Evolutionary conservation across 2,888 invertebrate genomes (phyloP), one percentile per base, ranked within the genome.

Genomic region (Polymixis flavicincta): DNA sequence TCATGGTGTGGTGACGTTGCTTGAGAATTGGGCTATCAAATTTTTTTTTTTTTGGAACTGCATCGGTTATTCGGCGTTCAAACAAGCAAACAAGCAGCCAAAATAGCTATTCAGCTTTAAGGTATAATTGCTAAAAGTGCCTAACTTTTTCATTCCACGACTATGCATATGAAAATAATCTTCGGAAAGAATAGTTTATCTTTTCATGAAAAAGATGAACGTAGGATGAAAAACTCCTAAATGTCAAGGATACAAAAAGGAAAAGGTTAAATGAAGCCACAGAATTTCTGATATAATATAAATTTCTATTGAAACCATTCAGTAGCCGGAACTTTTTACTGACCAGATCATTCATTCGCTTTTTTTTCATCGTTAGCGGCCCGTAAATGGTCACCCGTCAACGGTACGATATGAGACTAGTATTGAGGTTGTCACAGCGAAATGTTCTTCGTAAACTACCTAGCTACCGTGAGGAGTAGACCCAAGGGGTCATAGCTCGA

Each of bases 211-310:
- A 25, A 61, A 42, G 69, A 48, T 63, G 42, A 42, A 77, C 42
- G 54, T 55, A 13, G 48, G 54, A 55, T 45, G 42, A 45, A 63
- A 76, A 71, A 55, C 52, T 57, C 45, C 37, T 76, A 54, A 63
- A 78, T 76, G 61, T 57, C 68, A 82, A 83, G 74, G 78, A 73
- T 77, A 79, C 55, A 72, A 69, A 73, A 71, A 37, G 59, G 71
- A 65, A 60, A 83, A 73, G 68, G 68, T 68, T 67, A 71, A 65
- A 76, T 76, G 59, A 73, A 61, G 52, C 80, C 48, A 60, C 71
- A 37, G 50, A 72, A 69, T 48, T 66, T 70, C 61, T 60, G 63
- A 52, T 60, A 37, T 61, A 32, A 60, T 42, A 55, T 60, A 76
- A 68, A 54, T 32, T 52, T 66, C 66, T 25, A 82, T 83, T 72